A percentile compares a stretch with the other conserved stretches of the same genome.
Conservation (phyloP, 2,797 vertebrate species). For the Chrysolophus pictus region DNA sequence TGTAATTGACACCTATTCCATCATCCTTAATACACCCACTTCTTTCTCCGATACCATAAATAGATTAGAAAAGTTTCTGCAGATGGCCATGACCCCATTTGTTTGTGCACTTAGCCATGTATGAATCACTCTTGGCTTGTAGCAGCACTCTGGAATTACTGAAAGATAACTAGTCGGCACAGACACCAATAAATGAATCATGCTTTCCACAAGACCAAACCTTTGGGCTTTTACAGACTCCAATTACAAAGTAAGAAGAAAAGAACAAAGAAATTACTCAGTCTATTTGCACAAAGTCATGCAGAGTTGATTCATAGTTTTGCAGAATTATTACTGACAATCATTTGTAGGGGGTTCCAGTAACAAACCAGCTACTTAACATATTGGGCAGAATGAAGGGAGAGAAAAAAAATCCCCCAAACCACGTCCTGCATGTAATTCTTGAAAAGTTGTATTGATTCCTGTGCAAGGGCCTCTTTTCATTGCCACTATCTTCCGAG, state of each 20-base stretch:
- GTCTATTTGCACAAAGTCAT: slow-evolving; percentile 80
- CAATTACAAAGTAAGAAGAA: slow-evolving; percentile 80
- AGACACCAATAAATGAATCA: slow-evolving; percentile 87
- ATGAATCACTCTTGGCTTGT: slow-evolving; percentile 80
- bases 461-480: slow-evolving; percentile 21
- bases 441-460: slow-evolving; percentile 23
- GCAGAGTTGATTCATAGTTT: slow-evolving; percentile 82
- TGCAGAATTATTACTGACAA: slow-evolving; percentile 79
- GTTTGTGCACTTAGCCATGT: slow-evolving; percentile 70
- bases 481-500: background rate
- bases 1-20: slow-evolving; percentile 71
- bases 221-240: slow-evolving; percentile 83
- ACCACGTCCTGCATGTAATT: background rate
- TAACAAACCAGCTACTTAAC: slow-evolving; percentile 46
- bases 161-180: slow-evolving; percentile 75
- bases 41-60: slow-evolving; percentile 76
- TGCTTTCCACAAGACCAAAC: slow-evolving; percentile 81
- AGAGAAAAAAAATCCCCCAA: background rate
- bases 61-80: slow-evolving; percentile 77
- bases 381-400: slow-evolving; percentile 19
- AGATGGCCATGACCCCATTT: slow-evolving; percentile 76
- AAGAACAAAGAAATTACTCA: slow-evolving; percentile 85
- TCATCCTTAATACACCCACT: slow-evolving; percentile 71
- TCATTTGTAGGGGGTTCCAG: slow-evolving; percentile 66
- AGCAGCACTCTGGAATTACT: slow-evolving; percentile 76